Base-by-base conservation (phyloP, 2,797 vertebrate genomes). In the Gymnopithys bicolor region DNA sequence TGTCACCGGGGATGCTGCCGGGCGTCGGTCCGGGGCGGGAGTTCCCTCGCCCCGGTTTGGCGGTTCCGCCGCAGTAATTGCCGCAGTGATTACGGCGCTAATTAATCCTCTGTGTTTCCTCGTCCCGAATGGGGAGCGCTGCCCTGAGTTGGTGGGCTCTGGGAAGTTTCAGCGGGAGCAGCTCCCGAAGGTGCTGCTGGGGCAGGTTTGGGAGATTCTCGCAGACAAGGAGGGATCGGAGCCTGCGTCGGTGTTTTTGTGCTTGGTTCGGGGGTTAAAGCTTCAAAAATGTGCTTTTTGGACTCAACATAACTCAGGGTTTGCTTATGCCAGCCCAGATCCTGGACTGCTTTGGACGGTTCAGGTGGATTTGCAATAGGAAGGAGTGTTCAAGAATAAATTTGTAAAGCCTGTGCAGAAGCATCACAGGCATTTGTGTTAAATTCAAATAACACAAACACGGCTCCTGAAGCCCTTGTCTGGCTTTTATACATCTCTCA, bases 161-260 rank as follows among this genome's bases (percentile, higher is more conserved):
- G 0, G 8, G 43, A 5, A 3, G 63, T 13, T 43, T 28, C 39
- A 8, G 32, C 8, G 58, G 24, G 19, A 51, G 7, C 67, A 18
- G 53, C 78, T 53, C 52, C 56, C 4, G 4, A 2, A 27, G 58
- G 39, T 17, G 2, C 6, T 15, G 5, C 1, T 19, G 82, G 10
- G 19, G 19, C 46, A 48, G 1, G 1, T 30, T 10, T 9, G 55
- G 27, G 69, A 22, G 13, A 1, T 5, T 33, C 13, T 3, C 2
- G 0, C 62, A 2, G 24, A 5, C 1, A 0, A 27, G 19, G 73
- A n/a, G 58, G n/a, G 35, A 6, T 2, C 7, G 27, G 37, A 62
- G 27, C 7, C 6, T 1, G 0, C 25, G 15, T 9, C 5, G 2
- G 10, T 22, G 60, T 30, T 24, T 25, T 66, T 32, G 56, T 30